A percentile compares a stretch with the other conserved stretches of the same genome.
These are phyloP conservation scores for Omphaloscelis lunosa DNA, from an alignment of 2,888 invertebrate genomes.

Conservation along the genomic window DNA sequence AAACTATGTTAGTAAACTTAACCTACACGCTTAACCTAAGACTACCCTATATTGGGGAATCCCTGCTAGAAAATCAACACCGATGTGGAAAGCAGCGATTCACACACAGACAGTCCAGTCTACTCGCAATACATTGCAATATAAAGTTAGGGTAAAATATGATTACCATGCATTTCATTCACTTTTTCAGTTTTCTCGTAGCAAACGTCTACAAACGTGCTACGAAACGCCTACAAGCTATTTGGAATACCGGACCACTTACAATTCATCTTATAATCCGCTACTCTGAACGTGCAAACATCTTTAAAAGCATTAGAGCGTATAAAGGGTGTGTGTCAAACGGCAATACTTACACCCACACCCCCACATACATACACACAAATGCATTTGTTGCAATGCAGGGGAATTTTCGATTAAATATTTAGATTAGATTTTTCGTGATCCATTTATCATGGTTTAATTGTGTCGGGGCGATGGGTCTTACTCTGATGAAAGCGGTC, in stretches of 20 bases:
- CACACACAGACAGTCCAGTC: no score
- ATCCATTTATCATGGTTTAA: constrained; percentile 90
- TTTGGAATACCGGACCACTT: constrained; percentile 15
- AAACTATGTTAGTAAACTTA: no score
- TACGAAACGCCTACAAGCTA: constrained; percentile 34
- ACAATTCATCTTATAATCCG: constrained; percentile 33
- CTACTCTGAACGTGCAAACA: constrained; percentile 37
- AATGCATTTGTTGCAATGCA: constrained; percentile 76
- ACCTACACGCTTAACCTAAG: no score
- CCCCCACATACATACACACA: constrained; percentile 44
- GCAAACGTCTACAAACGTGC: constrained; percentile 32
- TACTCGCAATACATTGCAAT: no score
- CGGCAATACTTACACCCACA: constrained; percentile 58
- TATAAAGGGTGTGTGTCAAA: constrained; percentile 53
- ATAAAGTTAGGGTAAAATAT: no score
- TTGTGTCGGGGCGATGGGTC: constrained; percentile 85
- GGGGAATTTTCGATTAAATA: constrained; percentile 90
- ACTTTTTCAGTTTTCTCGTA: constrained; percentile 8
- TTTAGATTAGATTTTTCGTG: constrained; percentile 90
- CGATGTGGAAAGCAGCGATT: no score
- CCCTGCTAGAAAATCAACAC: no score
- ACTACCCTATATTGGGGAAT: no score
- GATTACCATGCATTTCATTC: background rate
- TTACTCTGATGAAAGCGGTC: constrained; percentile 80
- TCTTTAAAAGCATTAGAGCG: constrained; percentile 47